Percentiles rank a stretch among this genome's conserved stretches.
These are phyloP conservation scores for human (Homo sapiens) DNA, from an alignment of 2,113 vertebrate genomes.

Conservation along the genomic window GRCh38 chr9:103419001-103419500, in stretches of 20 bases:
- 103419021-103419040: background rate
- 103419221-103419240: background rate
- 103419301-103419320: background rate
- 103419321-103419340: background rate
- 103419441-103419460: background rate
- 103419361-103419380: background rate
- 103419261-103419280: background rate
- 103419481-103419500: background rate
- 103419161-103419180: background rate
- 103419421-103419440: background rate
- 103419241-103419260: background rate
- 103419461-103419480: background rate
- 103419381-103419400: background rate
- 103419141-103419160: background rate
- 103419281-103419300: accelerated
- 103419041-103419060: background rate
- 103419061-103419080: background rate
- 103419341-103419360: background rate
- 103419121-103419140: background rate
- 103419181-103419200: background rate
- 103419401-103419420: background rate
- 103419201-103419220: background rate
- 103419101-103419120: background rate
- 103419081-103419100: background rate
- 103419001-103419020: background rate